Conservation (phyloP, 2,888 invertebrate species). For the Agrilus cyanescens region DNA sequence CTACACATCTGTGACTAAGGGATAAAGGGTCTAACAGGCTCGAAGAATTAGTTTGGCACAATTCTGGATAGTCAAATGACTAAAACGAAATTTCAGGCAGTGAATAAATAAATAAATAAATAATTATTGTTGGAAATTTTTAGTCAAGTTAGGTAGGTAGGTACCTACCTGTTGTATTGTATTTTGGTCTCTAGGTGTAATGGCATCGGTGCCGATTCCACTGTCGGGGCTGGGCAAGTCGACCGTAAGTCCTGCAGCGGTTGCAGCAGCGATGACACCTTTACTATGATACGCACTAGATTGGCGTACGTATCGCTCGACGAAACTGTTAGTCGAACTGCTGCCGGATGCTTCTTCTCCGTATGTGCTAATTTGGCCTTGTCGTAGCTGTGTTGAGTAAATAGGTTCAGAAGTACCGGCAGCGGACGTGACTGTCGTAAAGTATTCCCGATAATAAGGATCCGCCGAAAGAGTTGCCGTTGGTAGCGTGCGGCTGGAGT, state of each 20-base stretch:
- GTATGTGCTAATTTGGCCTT: slow-evolving; percentile 44
- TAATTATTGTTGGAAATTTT: neutral
- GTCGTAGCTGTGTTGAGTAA: slow-evolving; percentile 32
- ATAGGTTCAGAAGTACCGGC: slow-evolving; percentile 44
- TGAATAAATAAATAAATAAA: no score
- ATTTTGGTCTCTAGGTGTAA: slow-evolving; percentile 82
- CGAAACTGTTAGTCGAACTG: slow-evolving; percentile 51
- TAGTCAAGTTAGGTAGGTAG: slow-evolving; percentile 5
- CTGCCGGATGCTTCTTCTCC: slow-evolving; percentile 41
- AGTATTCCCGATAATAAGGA: slow-evolving; percentile 73
- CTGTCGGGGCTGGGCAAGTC: slow-evolving; percentile 93
- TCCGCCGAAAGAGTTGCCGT: slow-evolving; percentile 53
- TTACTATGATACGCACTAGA: slow-evolving; percentile 55
- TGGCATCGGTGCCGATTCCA: slow-evolving; percentile 89
- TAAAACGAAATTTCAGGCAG: slow-evolving; percentile 39
- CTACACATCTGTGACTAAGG: slow-evolving; percentile 28
- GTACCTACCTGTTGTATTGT: slow-evolving; percentile 76
- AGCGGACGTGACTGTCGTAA: slow-evolving; percentile 47
- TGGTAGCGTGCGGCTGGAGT: slow-evolving; percentile 32
- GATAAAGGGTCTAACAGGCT: slow-evolving; percentile 31
- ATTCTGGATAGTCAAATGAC: slow-evolving; percentile 89
- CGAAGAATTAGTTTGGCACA: slow-evolving; percentile 51
- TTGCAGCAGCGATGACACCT: slow-evolving; percentile 60
- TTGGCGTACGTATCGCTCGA: slow-evolving; percentile 56
- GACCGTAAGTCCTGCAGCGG: slow-evolving; percentile 74